Evolutionary conservation across 2,113 vertebrate genomes (phyloP).

Genomic region (Setophaga coronata): DNA sequence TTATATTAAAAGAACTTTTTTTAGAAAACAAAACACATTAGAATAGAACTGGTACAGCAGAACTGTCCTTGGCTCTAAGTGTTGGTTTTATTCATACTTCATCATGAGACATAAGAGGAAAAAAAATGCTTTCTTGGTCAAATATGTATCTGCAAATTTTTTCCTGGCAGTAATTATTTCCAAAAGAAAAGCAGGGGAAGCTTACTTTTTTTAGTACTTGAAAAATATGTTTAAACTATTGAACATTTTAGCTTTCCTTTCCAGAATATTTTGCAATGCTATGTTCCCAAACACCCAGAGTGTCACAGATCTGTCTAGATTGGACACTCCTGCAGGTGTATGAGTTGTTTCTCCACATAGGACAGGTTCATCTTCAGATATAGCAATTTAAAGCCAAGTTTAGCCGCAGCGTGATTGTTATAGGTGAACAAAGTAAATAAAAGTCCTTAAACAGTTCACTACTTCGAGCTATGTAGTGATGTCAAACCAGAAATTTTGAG

Average conservation of each 20-base stretch:
- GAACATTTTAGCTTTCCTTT: constrained; percentile 33
- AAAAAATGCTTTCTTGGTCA: constrained; percentile 22
- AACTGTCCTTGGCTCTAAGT: constrained; percentile 17
- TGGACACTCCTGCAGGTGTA: neutral
- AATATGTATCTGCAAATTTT: constrained; percentile 52
- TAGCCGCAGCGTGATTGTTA: neutral
- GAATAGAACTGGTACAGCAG: neutral
- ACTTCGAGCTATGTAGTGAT: neutral
- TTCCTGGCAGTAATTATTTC: constrained; percentile 58
- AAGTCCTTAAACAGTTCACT: neutral
- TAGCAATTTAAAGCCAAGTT: neutral
- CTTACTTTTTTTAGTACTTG: neutral
- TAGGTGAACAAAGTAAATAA: neutral
- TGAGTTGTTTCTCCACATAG: neutral
- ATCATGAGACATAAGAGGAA: neutral
- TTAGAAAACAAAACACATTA: neutral
- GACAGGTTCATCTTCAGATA: rapidly evolving
- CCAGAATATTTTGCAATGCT: neutral
- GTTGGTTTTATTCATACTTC: constrained; percentile 46
- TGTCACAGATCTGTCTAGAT: neutral
- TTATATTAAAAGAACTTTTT: neutral
- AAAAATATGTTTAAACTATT: constrained; percentile 50
- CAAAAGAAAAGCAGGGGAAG: neutral
- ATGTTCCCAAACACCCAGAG: constrained; percentile 25
- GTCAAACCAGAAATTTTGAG: neutral